Base-by-base conservation (phyloP, 2,113 vertebrate species). In the Perca fluviatilis region DNA sequence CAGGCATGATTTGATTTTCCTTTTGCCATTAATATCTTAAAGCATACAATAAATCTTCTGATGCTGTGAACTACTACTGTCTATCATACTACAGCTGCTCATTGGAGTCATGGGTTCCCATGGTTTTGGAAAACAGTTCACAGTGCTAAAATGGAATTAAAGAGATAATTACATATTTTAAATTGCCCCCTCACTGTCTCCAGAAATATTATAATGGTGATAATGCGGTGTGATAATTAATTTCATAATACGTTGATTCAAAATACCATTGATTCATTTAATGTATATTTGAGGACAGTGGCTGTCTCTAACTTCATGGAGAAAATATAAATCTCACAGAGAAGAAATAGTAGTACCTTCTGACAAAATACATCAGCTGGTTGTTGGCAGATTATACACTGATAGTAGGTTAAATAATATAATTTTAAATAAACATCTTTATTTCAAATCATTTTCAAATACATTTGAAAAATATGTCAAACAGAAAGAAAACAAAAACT, bases 221-320 rank as follows among this genome's bases (percentile, higher is more conserved):
- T 69, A 67, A 68, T 65, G 73, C 68, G 15, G 11, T 74, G 23
- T 84, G 53, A 64, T 61, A 74, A 78, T 77, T 60, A 64, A 7
- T 56, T 86, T 72, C 9, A 83, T 78, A 54, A 69, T 72, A 43
- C 70, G 25, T 80, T 80, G 12, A 56, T 66, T 58, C 60, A 86
- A 66, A 60, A 53, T 78, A 27, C 63, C 18, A 66, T 80, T 67
- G 2, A 64, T 69, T 69, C 2, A 33, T n/a, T 69, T 65, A 40
- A 69, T 60, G 43, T 49, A 50, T 51, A 57, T 83, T 49, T 83
- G 58, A 65, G 40, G 76, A 58, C 0, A 25, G 7, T 51, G 2
- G 19, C 33, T 33, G 27, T 74, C 51, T 77, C 2, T 14, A 60
- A 58, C n/a, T 68, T 67, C 12, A 47, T 16, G 15, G 40, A 33